phyloP scores from a whole-genome alignment of 2,113 vertebrate species.

The Hiodon tergisus region DNA sequence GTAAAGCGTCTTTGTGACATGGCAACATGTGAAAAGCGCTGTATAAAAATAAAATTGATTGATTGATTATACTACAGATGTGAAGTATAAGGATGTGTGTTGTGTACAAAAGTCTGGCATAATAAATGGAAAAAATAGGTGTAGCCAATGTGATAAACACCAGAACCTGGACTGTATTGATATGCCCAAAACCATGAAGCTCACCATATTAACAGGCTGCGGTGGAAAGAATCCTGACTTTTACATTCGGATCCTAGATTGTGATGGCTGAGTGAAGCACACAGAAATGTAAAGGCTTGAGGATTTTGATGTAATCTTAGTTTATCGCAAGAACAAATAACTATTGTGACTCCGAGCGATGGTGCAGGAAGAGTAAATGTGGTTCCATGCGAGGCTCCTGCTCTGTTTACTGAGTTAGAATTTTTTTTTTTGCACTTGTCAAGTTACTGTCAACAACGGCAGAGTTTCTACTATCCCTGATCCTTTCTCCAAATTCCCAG shows the following conservation, averaged over 20 bases:
- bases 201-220: background rate
- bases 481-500: conserved; percentile 53
- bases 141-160: background rate
- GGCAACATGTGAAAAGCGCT: too few species aligned
- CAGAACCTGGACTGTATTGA: background rate
- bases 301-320: conserved; percentile 53
- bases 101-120: too few species aligned
- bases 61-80: too few species aligned
- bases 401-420: conserved; percentile 59
- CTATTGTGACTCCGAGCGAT: conserved; percentile 52
- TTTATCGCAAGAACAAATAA: conserved; percentile 35
- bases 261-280: conserved; percentile 12
- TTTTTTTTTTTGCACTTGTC: conserved; percentile 62
- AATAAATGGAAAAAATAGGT: too few species aligned
- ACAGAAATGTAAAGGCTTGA: conserved; percentile 24
- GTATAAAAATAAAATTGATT: too few species aligned
- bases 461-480: conserved; percentile 60
- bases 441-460: conserved; percentile 70
- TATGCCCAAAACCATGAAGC: too few species aligned
- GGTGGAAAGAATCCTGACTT: background rate
- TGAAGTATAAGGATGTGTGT: too few species aligned
- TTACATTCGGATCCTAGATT: background rate
- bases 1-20: too few species aligned
- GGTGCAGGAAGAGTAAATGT: conserved; percentile 52
- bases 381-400: conserved; percentile 55